Conservation (phyloP, 2,888 invertebrate genomes). For the Carcina quercana region DNA sequence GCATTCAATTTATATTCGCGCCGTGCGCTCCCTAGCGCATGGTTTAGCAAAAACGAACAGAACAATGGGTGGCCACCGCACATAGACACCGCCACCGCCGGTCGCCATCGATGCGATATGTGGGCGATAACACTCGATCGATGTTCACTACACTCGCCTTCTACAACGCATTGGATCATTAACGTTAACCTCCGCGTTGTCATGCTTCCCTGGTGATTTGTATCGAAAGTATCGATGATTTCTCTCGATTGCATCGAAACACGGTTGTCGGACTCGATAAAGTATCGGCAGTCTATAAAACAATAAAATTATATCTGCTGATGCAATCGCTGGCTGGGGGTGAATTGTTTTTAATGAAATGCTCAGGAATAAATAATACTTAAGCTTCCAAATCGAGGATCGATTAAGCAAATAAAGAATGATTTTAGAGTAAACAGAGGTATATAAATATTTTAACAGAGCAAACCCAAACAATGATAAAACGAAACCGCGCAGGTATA, state of each 20-base stretch:
- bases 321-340: too few relatives aligned
- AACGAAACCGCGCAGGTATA: constrained; percentile 22
- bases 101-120: constrained; percentile 20
- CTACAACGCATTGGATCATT: constrained; percentile 12
- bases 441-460: constrained; percentile 1
- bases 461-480: constrained; percentile 1
- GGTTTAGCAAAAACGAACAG: constrained; percentile 13
- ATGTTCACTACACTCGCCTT: constrained; percentile 26
- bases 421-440: too few relatives aligned
- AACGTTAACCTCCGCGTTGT: constrained; percentile 29
- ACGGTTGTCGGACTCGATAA: constrained; percentile 2
- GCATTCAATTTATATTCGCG: constrained; percentile 49
- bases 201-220: constrained; percentile 41
- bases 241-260: constrained; percentile 14
- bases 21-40: constrained; percentile 27
- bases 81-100: constrained; percentile 11
- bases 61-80: constrained; percentile 23
- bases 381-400: too few relatives aligned
- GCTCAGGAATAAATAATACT: too few relatives aligned
- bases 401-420: too few relatives aligned
- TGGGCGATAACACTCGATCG: constrained; percentile 50
- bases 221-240: constrained; percentile 46
- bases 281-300: too few relatives aligned
- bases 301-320: too few relatives aligned
- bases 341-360: too few relatives aligned